Percentiles rank a stretch among this genome's conserved stretches.
Evolutionary conservation across 2,888 invertebrate genomes (phyloP).

Genomic region (Anoncus sp.): DNA sequence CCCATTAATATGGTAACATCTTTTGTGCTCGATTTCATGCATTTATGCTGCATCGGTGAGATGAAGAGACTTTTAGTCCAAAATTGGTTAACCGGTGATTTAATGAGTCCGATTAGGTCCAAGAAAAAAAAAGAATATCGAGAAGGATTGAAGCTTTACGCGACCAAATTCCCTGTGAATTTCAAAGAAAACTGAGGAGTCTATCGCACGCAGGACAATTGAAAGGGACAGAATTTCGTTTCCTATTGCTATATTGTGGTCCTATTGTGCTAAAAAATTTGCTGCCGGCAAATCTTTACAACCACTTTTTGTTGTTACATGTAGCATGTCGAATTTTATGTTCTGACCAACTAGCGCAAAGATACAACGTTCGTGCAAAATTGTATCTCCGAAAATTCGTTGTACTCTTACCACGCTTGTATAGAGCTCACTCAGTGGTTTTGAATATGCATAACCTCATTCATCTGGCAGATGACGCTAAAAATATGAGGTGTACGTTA

Average conservation of each 20-base stretch:
- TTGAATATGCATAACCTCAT: slow-evolving; percentile 73
- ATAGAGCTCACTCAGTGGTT: slow-evolving; percentile 9
- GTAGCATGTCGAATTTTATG: slow-evolving; percentile 50
- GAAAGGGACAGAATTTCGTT: slow-evolving; percentile 70
- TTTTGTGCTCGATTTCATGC: slow-evolving; percentile 63
- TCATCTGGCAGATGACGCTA: slow-evolving; percentile 61
- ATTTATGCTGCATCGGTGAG: slow-evolving; percentile 56
- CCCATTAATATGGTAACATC: slow-evolving; percentile 35
- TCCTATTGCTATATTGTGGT: slow-evolving; percentile 69
- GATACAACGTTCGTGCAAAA: slow-evolving; percentile 15
- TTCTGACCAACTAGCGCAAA: not conserved
- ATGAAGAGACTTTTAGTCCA: slow-evolving; percentile 49
- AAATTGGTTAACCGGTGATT: slow-evolving; percentile 26
- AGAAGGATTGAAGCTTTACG: not conserved
- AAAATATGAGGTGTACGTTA: slow-evolving; percentile 45
- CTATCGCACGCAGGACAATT: slow-evolving; percentile 56
- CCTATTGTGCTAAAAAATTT: slow-evolving; percentile 64
- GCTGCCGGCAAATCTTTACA: slow-evolving; percentile 54
- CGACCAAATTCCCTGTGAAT: slow-evolving; percentile 64
- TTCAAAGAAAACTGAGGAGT: slow-evolving; percentile 64
- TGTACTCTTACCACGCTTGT: slow-evolving; percentile 5
- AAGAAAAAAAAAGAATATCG: slow-evolving; percentile 4
- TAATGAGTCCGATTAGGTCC: too few species aligned
- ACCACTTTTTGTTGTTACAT: slow-evolving; percentile 68
- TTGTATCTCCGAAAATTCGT: slow-evolving; percentile 39